Conservation (phyloP, 2,797 vertebrate genomes). For the Anguilla anguilla region DNA sequence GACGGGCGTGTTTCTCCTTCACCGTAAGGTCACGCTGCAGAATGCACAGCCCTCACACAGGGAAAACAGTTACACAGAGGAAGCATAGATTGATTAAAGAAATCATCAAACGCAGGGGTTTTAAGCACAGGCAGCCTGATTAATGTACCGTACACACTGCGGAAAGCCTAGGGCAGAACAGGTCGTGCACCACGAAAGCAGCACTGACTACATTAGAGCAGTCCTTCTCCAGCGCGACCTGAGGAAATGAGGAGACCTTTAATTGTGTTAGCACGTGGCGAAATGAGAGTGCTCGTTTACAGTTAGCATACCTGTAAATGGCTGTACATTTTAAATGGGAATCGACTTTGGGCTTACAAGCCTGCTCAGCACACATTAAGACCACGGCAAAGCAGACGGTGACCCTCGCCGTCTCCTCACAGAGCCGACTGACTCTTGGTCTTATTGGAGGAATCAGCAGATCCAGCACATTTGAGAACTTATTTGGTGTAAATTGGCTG, state of each 20-base stretch:
- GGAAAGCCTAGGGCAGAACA: background rate
- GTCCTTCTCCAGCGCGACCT: background rate
- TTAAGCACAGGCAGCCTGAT: background rate
- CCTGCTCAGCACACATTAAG: background rate
- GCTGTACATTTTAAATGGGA: background rate
- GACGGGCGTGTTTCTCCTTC: background rate
- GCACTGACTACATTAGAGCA: background rate
- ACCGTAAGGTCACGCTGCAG: background rate
- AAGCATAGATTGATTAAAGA: background rate
- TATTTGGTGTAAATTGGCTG: conserved; percentile 24
- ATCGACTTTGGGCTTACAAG: background rate
- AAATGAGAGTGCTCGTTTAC: background rate
- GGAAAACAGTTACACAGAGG: background rate
- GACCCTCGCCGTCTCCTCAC: conserved; percentile 34
- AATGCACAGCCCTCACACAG: background rate
- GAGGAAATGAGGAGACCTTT: background rate
- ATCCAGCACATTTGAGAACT: conserved; percentile 38
- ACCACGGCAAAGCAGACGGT: background rate
- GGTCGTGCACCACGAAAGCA: background rate
- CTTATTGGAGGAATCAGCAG: conserved; percentile 67
- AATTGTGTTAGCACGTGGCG: background rate
- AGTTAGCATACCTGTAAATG: background rate
- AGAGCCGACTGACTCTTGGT: conserved; percentile 59
- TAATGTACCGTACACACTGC: background rate
- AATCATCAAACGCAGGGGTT: background rate